Evolutionary conservation across 2,888 invertebrate species (phyloP), one percentile per base, ranked within the genome.

Genomic region (Caenorhabditis imperialis): DNA sequence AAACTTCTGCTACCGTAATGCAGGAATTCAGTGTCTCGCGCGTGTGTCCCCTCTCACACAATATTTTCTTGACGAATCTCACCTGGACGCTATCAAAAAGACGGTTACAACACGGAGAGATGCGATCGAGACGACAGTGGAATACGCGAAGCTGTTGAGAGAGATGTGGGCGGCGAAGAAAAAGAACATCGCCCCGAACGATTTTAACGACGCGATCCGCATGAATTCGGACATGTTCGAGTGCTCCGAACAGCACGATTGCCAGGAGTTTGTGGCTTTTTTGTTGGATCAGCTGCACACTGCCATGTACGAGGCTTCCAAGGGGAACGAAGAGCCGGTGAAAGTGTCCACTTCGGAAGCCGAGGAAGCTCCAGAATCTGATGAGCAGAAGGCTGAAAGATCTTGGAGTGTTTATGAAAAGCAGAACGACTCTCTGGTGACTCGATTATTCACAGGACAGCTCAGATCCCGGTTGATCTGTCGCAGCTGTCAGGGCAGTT

Each of bases 1-100:
- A n/a, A 96, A 96, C 90, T 96, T 95, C 0, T 96, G 96, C 89
- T 96, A 94, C 89, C 94, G 96, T 93, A 96, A 96, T 90, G 93
- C 95, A 0, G 95, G 95, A 1, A 89, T 95, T 20, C 95, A 95
- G 89, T 93, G 94, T 50, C 71, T 82, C 22, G 81, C 82, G 1
- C 57, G 81, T 54, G 81, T 81, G 0, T 60, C 77, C 1, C 82
- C 82, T 0, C 53, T 82, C 14, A 81, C 78, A 14, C 77, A 79
- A 48, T 77, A 65, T 23, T 57, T 82, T 12, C 47, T 82, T 20
- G 69, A 79, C 30, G 78, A 77, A 25, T 70, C 72, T 1, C 71
- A 76, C 50, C 51, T 80, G 30, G 69, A 73, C 10, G 47, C 47
- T 3, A 70, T 75, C 23, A 62, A 58, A 18, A 62, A 23, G 16